phyloP scores from a whole-genome alignment of 2,888 invertebrate species.

The Chymomyza fuscimana region DNA sequence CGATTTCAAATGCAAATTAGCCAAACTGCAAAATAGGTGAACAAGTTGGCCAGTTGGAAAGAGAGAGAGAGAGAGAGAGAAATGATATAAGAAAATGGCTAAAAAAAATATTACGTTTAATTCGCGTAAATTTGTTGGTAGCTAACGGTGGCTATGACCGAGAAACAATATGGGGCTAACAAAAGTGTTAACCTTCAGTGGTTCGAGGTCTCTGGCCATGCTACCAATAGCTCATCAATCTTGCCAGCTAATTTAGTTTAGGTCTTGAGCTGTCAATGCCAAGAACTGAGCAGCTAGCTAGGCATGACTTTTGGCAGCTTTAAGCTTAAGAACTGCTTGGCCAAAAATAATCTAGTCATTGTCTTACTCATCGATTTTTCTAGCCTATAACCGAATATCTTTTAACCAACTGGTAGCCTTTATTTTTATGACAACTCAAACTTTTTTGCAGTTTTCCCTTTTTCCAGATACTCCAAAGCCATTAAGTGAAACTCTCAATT shows the following conservation, averaged over 20 bases:
- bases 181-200: constrained; percentile 42
- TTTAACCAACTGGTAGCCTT: background rate
- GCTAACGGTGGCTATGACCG: constrained; percentile 35
- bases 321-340: background rate
- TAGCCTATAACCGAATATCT: no score
- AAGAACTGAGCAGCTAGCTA: constrained; percentile 59
- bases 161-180: constrained; percentile 19
- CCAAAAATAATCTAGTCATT: background rate
- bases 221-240: constrained; percentile 56
- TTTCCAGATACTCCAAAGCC: background rate
- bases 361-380: no score
- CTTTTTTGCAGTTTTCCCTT: background rate
- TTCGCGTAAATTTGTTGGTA: constrained; percentile 56
- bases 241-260: constrained; percentile 29
- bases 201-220: background rate
- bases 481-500: constrained; percentile 58
- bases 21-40: constrained; percentile 29
- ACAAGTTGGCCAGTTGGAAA: constrained; percentile 6
- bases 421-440: background rate
- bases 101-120: constrained; percentile 54
- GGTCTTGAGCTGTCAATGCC: constrained; percentile 54
- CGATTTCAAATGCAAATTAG: constrained; percentile 52
- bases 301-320: constrained; percentile 43
- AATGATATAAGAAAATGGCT: constrained; percentile 14
- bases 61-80: background rate